Evolutionary conservation across 2,113 vertebrate species (phyloP), one percentile per base, ranked within the genome.

Genomic region (Rhegmatorhina hoffmannsi): DNA sequence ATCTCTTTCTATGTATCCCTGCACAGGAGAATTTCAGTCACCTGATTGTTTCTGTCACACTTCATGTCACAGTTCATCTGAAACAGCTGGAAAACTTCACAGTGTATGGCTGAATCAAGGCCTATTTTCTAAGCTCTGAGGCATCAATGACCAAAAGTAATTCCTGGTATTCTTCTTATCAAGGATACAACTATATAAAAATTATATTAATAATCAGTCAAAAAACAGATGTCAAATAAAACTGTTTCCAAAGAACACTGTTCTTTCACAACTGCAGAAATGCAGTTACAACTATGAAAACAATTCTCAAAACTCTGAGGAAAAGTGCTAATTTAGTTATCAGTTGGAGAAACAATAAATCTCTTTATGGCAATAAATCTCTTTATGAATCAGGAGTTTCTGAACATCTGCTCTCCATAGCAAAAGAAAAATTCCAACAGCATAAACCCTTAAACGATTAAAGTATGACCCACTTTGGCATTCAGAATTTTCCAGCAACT

Each of bases 401-500:
- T 64, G 46, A 94, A 95, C 80, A 55, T 87, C 94, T 96, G 92
- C 59, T 79, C 77, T 92, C 73, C 86, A 72, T 28, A 80, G 68
- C 17, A 79, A 85, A 83, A 87, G 75, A 90, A 72, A 85, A 40
- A 82, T 78, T 90, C 66, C 76, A 95, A 79, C 44, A 89, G 56
- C 40, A 62, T 77, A 92, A 95, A 87, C 46, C 24, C 79, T 79
- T 72, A 43, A 64, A 92, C 3, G 47, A 95, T 74, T 94, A 33
- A 96, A 94, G 82, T 59, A 55, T 72, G 80, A 83, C 29, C 85
- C 7, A 26, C 73, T 90, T 64, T 90, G 88, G 87, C 79, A 94
- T 74, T 91, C 49, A 70, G 33, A 94, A 72, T 91, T 96, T 95
- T 92, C 92, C 89, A 96, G 82, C n/a, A 95, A 60, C 87, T 79